Conservation (phyloP, 2,113 vertebrate genomes). For the Marcusenius ussheri region DNA sequence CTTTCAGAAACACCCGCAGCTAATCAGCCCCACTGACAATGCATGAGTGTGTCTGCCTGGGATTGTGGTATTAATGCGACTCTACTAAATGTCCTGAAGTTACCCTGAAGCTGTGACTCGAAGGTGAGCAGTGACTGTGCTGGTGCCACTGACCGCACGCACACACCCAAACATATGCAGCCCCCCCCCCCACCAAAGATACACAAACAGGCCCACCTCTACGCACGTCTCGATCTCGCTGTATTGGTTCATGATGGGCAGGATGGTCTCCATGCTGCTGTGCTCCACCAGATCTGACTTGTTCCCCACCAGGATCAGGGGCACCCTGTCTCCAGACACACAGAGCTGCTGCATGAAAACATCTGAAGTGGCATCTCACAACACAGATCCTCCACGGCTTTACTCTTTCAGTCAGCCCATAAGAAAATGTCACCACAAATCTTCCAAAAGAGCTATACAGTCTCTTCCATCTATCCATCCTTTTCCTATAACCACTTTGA, state of each 20-base stretch:
- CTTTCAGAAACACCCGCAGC: background rate
- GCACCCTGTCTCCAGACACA: conserved; percentile 62
- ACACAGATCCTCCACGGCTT: background rate
- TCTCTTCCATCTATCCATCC: background rate
- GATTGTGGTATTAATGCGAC: background rate
- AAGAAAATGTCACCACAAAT: background rate
- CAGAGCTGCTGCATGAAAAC: background rate
- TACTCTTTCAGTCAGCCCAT: background rate
- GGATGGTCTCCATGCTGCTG: conserved; percentile 96
- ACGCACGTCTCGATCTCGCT: conserved; percentile 96
- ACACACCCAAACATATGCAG: background rate
- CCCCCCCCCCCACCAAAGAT: background rate
- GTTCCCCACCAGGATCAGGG: conserved; percentile 95
- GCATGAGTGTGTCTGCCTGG: background rate
- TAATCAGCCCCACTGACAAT: background rate
- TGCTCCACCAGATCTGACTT: conserved; percentile 96
- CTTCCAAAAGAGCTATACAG: background rate
- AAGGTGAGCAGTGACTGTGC: background rate
- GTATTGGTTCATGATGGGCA: conserved; percentile 96
- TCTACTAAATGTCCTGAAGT: background rate
- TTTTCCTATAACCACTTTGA: background rate
- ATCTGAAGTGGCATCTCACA: background rate
- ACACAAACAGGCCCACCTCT: conserved; percentile 67
- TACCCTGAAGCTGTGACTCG: background rate
- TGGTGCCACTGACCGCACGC: background rate